Evolutionary conservation across 2,888 invertebrate species (phyloP).

Genomic region (Scelioninae gen. 1): DNA sequence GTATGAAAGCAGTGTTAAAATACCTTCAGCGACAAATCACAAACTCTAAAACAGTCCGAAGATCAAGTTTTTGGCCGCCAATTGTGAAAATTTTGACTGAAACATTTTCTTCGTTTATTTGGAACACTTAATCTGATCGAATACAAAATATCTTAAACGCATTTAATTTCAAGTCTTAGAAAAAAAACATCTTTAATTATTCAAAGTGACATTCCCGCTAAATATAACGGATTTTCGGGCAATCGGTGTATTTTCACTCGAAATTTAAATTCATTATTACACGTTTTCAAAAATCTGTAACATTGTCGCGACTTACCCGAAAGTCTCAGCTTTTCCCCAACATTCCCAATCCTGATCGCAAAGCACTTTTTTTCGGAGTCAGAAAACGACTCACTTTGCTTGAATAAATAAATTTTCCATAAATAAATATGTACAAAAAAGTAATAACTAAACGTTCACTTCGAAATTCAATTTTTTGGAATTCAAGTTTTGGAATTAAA

Average conservation of each 20-base stretch:
- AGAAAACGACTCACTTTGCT: not conserved
- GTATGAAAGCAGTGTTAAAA: too few species aligned
- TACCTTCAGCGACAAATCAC: too few species aligned
- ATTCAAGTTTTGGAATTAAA: not conserved
- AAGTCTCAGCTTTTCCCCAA: constrained; percentile 55
- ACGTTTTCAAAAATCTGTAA: not conserved
- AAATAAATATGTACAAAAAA: not conserved
- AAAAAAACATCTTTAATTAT: constrained; percentile 51
- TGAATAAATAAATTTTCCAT: not conserved
- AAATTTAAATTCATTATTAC: not conserved
- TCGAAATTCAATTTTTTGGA: not conserved
- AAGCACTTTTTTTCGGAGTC: not conserved
- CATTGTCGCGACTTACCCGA: constrained; percentile 26
- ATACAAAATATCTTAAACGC: constrained; percentile 20
- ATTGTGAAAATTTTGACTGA: too few species aligned
- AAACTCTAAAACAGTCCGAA: too few species aligned
- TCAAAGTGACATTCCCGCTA: constrained; percentile 47
- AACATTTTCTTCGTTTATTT: not conserved
- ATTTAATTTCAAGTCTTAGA: constrained; percentile 30
- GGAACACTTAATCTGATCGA: constrained; percentile 34
- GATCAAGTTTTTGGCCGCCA: too few species aligned
- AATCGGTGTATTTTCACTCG: not conserved
- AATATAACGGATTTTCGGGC: constrained; percentile 39
- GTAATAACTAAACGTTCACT: too few species aligned
- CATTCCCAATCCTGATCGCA: constrained; percentile 43